Evolutionary conservation across 2,888 invertebrate genomes (phyloP).

Genomic region (Hyalella azteca): DNA sequence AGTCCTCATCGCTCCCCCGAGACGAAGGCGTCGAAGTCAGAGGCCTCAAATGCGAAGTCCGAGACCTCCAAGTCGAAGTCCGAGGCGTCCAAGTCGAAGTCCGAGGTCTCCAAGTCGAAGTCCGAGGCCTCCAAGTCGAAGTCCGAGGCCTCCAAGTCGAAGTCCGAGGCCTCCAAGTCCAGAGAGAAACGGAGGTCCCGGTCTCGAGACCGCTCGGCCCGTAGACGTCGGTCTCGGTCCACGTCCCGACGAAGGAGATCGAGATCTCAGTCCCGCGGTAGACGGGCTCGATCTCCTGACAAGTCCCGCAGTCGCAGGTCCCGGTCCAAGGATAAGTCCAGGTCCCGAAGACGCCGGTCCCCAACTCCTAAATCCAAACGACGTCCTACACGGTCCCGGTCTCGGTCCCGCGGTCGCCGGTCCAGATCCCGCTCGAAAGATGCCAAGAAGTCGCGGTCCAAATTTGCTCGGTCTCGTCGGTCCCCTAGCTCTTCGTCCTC

Average conservation of each 20-base stretch:
- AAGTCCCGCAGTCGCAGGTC: conserved; percentile 15
- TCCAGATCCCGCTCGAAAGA: conserved; percentile 5
- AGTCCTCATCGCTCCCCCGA: not conserved
- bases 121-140: not conserved
- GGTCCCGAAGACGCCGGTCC: not conserved
- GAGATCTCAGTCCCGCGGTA: not conserved
- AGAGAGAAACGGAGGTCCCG: conserved; percentile 39
- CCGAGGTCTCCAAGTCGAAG: not conserved
- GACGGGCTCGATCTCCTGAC: conserved; percentile 38
- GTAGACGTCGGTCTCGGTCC: not conserved
- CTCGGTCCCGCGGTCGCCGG: conserved; percentile 21
- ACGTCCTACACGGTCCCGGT: conserved; percentile 17
- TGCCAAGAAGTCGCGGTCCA: not conserved
- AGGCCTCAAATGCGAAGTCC: not conserved
- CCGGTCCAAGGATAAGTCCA: not conserved
- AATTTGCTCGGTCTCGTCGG: not conserved
- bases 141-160: not conserved
- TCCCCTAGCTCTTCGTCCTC: not conserved
- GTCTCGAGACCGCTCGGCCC: conserved; percentile 12
- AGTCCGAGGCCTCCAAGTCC: not conserved
- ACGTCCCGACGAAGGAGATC: not conserved
- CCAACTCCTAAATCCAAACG: not conserved
- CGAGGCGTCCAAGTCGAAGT: not conserved
- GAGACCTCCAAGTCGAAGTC: not conserved
- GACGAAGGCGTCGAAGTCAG: not conserved